phyloP scores from a whole-genome alignment of 2,113 vertebrate species.

The Neomonachus schauinslandi region DNA sequence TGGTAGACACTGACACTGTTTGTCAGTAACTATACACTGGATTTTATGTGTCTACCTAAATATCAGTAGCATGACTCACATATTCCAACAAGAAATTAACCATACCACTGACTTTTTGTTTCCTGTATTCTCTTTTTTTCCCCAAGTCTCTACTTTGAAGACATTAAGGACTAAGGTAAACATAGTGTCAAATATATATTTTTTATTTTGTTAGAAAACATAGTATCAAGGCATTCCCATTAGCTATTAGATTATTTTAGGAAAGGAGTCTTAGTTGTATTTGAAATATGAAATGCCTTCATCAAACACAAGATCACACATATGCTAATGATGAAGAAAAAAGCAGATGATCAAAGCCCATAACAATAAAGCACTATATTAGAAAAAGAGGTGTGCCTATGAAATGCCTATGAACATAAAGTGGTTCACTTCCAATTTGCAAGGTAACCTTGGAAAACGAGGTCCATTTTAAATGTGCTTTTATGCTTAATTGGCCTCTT shows the following conservation, averaged over 20 bases:
- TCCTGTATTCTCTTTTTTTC: neutral
- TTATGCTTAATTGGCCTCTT: constrained; percentile 15
- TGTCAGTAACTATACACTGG: neutral
- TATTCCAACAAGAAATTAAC: neutral
- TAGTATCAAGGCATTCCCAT: neutral
- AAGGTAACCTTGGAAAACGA: neutral
- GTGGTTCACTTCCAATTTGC: neutral
- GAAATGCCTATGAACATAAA: neutral
- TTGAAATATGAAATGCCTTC: neutral
- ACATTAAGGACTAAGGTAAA: neutral
- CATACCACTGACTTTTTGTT: neutral
- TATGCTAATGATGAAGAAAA: neutral
- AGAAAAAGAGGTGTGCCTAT: neutral
- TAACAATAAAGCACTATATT: neutral
- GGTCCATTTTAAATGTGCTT: neutral
- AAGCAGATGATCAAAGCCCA: neutral
- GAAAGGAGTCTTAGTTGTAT: neutral
- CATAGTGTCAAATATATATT: neutral
- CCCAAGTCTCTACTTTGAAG: neutral
- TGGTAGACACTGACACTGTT: neutral
- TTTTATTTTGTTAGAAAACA: neutral
- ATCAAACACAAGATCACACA: neutral
- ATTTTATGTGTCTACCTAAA: neutral
- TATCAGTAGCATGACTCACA: neutral
- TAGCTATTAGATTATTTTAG: neutral